These are phyloP conservation scores for Neolamprologus toae DNA, from an alignment of 2,113 vertebrate genomes.

Conservation along the genomic window DNA sequence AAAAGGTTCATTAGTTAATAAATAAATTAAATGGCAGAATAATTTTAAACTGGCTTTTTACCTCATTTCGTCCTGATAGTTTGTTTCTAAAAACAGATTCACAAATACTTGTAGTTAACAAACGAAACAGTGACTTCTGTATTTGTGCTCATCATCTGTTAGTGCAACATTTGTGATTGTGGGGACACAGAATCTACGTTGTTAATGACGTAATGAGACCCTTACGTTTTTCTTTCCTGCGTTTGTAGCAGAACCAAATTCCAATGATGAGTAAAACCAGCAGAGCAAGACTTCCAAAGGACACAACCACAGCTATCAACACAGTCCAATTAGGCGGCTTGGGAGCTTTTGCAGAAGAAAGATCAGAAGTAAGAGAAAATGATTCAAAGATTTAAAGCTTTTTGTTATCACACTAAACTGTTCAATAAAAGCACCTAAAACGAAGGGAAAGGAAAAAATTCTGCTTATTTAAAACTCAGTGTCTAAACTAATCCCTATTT, in stretches of 20 bases:
- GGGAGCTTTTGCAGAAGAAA: conserved; percentile 4
- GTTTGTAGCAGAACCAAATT: conserved; percentile 60
- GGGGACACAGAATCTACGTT: background rate
- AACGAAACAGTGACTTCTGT: background rate
- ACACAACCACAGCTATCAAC: conserved; percentile 62
- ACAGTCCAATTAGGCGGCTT: conserved; percentile 59
- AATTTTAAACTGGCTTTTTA: background rate
- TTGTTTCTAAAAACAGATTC: conserved; percentile 39
- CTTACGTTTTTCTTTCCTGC: conserved; percentile 57
- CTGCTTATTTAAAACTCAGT: background rate
- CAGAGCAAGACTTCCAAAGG: conserved; percentile 52
- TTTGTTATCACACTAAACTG: background rate
- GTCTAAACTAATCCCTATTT: background rate
- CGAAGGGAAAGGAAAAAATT: fast-evolving
- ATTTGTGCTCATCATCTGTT: background rate
- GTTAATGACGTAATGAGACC: background rate
- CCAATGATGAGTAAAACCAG: conserved; percentile 61
- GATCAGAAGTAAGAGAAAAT: background rate
- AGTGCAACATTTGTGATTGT: background rate
- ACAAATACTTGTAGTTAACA: background rate
- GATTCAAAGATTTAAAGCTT: background rate
- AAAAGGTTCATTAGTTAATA: background rate
- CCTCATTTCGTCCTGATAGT: conserved; percentile 58
- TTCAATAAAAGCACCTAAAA: background rate
- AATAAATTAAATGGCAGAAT: background rate